Conservation (phyloP, 1,140 invertebrate species). For the Helicorthomorpha holstii region DNA sequence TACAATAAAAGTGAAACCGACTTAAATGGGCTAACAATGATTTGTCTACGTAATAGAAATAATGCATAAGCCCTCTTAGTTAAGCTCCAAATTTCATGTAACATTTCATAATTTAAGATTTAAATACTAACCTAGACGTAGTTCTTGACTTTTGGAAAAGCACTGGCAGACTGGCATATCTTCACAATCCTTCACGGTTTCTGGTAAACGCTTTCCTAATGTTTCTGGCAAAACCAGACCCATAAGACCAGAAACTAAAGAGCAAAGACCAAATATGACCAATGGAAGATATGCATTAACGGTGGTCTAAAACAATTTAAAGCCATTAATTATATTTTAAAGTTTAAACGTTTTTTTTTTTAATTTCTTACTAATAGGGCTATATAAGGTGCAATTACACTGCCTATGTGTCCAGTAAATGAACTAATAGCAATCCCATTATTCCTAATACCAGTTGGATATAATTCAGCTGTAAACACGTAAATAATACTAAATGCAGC, state of each 20-base stretch:
- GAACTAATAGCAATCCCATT: slow-evolving; percentile 30
- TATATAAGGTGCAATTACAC: slow-evolving; percentile 28
- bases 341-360: too few relatives aligned
- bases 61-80: too few relatives aligned
- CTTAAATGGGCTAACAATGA: too few relatives aligned
- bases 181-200: slow-evolving; percentile 21
- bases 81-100: too few relatives aligned
- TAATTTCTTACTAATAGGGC: slow-evolving; percentile 16
- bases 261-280: slow-evolving; percentile 18
- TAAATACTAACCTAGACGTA: too few relatives aligned
- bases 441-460: slow-evolving; percentile 29
- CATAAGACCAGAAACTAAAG: slow-evolving; percentile 17
- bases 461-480: slow-evolving; percentile 27
- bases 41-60: too few relatives aligned
- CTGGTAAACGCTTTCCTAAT: slow-evolving; percentile 17
- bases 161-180: too few relatives aligned
- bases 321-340: too few relatives aligned
- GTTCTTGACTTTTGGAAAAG: too few relatives aligned
- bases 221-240: slow-evolving; percentile 22
- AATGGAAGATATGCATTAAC: slow-evolving; percentile 14
- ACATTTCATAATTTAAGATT: too few relatives aligned
- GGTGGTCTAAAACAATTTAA: too few relatives aligned
- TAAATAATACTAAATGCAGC: slow-evolving; percentile 18
- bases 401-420: slow-evolving; percentile 31
- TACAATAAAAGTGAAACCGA: too few relatives aligned